Evolutionary conservation across 23 tunicate genomes (phyloP).

Genomic region (Ciona savignyi): DNA sequence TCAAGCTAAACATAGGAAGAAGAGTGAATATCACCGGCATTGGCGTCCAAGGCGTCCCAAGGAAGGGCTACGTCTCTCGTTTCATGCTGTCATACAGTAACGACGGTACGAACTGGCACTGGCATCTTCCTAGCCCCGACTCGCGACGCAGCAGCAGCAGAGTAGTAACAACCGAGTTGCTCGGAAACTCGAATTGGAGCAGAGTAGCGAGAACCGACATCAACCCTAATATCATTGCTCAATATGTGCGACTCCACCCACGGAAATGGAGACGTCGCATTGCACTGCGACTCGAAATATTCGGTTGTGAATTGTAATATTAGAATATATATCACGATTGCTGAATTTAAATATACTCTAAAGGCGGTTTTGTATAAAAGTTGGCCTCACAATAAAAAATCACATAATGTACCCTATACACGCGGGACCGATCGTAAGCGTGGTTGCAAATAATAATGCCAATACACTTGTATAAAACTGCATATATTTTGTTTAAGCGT

Average conservation of each 20-base stretch:
- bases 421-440: no score
- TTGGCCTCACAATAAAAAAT: no score
- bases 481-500: no score
- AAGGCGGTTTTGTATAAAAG: no score
- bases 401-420: no score
- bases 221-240: background rate
- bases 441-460: no score
- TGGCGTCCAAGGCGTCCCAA: constrained; percentile 53
- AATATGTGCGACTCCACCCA: background rate
- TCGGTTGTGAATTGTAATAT: background rate
- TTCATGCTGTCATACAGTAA: constrained; percentile 70
- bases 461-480: no score
- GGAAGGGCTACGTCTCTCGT: constrained; percentile 62
- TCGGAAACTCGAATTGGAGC: background rate
- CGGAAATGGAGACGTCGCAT: background rate
- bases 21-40: constrained; percentile 37
- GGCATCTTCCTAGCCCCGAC: constrained; percentile 42
- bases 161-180: background rate
- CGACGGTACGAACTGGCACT: constrained; percentile 51
- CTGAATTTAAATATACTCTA: no score
- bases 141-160: background rate
- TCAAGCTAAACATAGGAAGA: constrained; percentile 49
- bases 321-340: no score
- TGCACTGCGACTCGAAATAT: background rate
- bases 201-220: background rate